phyloP scores from a whole-genome alignment of 1,140 invertebrate genomes.

The Dendroctonus ponderosae region DNA sequence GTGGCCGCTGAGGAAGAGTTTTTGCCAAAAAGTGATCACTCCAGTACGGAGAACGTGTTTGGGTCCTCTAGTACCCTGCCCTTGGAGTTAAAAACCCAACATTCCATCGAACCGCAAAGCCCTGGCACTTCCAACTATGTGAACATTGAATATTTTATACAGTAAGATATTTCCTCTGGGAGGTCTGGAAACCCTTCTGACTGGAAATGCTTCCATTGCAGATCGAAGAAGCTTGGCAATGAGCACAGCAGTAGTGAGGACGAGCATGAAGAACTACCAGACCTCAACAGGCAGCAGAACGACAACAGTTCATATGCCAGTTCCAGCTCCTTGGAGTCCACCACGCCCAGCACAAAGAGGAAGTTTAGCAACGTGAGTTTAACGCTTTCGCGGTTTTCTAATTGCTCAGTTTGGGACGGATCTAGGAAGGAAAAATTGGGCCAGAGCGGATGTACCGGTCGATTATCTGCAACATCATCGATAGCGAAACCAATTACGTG shows the following conservation, averaged over 20 bases:
- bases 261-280: slow-evolving; percentile 52
- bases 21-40: slow-evolving; percentile 51
- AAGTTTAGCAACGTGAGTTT: slow-evolving; percentile 47
- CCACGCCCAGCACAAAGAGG: slow-evolving; percentile 45
- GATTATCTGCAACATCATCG: slow-evolving; percentile 84
- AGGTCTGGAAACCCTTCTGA: neutral
- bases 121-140: slow-evolving; percentile 81
- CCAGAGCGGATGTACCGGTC: slow-evolving; percentile 75
- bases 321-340: slow-evolving; percentile 51
- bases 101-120: slow-evolving; percentile 64
- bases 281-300: slow-evolving; percentile 41
- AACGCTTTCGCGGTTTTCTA: neutral
- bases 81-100: slow-evolving; percentile 50
- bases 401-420: neutral
- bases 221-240: slow-evolving; percentile 41
- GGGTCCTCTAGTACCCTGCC: slow-evolving; percentile 62
- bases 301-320: slow-evolving; percentile 49
- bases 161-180: slow-evolving; percentile 57
- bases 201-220: slow-evolving; percentile 13
- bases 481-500: slow-evolving; percentile 87
- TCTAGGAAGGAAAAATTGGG: slow-evolving; percentile 54
- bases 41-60: slow-evolving; percentile 61
- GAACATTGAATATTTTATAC: slow-evolving; percentile 86
- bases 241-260: slow-evolving; percentile 50
- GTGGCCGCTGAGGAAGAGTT: slow-evolving; percentile 76